Evolutionary conservation across 2,113 vertebrate species (phyloP).

Genomic region (Rousettus leschenaultii): DNA sequence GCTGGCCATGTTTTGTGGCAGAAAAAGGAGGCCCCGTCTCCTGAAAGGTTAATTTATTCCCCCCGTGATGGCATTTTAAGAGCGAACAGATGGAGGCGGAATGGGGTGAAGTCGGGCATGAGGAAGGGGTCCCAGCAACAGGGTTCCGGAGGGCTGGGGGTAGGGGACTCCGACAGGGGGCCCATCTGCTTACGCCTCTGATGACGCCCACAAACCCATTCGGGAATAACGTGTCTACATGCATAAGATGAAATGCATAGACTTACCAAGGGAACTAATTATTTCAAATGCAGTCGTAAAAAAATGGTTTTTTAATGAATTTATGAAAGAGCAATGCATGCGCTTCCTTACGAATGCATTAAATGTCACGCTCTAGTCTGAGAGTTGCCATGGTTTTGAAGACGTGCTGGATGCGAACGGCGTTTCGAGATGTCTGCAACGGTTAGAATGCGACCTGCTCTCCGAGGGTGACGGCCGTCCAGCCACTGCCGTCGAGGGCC

Average conservation of each 20-base stretch:
- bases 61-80: no score
- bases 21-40: neutral
- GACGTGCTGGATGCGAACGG: neutral
- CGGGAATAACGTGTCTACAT: neutral
- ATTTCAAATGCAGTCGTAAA: neutral
- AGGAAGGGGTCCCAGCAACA: neutral
- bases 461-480: neutral
- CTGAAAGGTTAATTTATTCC: neutral
- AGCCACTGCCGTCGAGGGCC: neutral
- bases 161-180: neutral
- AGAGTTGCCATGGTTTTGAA: no score
- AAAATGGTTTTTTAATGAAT: neutral
- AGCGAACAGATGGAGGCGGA: neutral
- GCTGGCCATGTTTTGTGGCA: neutral
- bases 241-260: neutral
- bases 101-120: no score
- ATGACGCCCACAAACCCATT: neutral
- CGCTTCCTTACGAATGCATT: neutral
- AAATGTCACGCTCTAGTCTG: neutral
- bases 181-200: no score
- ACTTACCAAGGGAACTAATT: neutral
- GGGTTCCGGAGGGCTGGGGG: neutral
- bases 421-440: neutral
- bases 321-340: neutral
- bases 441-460: neutral